Evolutionary conservation across 2,113 vertebrate species (phyloP).

Genomic region (Emydura subglobosa): DNA sequence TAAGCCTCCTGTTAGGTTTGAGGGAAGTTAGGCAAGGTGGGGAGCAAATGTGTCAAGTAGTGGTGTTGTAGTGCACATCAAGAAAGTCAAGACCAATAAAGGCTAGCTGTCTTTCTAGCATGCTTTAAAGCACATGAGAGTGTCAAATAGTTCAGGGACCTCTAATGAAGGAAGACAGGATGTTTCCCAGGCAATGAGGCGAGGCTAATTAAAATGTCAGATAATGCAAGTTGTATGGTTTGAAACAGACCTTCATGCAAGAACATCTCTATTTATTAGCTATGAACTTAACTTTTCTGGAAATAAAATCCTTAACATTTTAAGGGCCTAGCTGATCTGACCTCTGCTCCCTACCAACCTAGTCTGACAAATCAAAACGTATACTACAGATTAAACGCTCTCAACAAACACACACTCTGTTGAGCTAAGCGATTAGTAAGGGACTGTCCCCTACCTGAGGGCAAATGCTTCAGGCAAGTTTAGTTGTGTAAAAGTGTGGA

Average conservation of each 20-base stretch:
- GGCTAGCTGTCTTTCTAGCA: slow-evolving; percentile 50
- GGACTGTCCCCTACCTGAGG: slow-evolving; percentile 1
- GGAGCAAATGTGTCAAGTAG: slow-evolving; percentile 33
- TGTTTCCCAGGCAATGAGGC: slow-evolving; percentile 53
- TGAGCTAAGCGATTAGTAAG: slow-evolving; percentile 3
- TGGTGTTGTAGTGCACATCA: not conserved
- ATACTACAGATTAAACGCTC: slow-evolving; percentile 45
- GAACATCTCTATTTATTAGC: slow-evolving; percentile 8
- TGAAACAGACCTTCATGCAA: slow-evolving; percentile 24
- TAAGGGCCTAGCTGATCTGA: slow-evolving; percentile 14
- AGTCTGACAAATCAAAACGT: slow-evolving; percentile 24
- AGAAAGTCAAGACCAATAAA: slow-evolving; percentile 50
- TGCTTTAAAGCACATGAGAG: not conserved
- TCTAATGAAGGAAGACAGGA: slow-evolving; percentile 37
- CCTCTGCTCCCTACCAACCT: slow-evolving; percentile 23
- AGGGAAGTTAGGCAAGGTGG: not conserved
- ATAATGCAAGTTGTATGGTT: slow-evolving; percentile 46
- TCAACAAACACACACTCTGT: slow-evolving; percentile 50
- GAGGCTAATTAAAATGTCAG: slow-evolving; percentile 61
- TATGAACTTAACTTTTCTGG: not conserved
- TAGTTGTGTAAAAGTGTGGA: slow-evolving; percentile 36
- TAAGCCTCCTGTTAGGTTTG: not conserved
- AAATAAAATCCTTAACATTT: not conserved
- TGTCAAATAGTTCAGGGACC: slow-evolving; percentile 33
- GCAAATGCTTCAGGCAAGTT: slow-evolving; percentile 26